Conservation (phyloP, 1,140 invertebrate genomes). For the Procambarus clarkii region DNA sequence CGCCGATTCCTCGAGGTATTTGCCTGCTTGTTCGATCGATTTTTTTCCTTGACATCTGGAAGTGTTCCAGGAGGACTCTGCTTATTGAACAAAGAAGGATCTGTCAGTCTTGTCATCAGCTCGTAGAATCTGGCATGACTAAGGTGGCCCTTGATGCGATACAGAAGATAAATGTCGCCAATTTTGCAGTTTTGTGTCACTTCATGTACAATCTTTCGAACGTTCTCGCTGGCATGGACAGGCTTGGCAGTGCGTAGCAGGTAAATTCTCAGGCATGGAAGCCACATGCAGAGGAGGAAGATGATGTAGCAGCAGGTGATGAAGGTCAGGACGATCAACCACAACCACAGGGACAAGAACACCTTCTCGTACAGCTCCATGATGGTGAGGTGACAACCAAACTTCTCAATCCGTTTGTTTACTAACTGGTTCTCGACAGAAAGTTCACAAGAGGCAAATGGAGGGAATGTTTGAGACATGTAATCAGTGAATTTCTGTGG, state of each 20-base stretch:
- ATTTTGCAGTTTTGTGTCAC: constrained; percentile 61
- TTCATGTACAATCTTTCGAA: constrained; percentile 13
- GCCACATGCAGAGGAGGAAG: constrained; percentile 64
- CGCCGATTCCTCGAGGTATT: constrained; percentile 51
- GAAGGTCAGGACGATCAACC: constrained; percentile 63
- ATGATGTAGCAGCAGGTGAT: constrained; percentile 62
- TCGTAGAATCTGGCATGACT: constrained; percentile 63
- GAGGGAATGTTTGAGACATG: constrained; percentile 70
- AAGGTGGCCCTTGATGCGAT: constrained; percentile 55
- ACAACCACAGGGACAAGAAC: constrained; percentile 68
- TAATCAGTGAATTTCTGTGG: constrained; percentile 61
- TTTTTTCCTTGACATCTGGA: constrained; percentile 40
- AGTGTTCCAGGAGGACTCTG: neutral
- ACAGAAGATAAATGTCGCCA: constrained; percentile 61
- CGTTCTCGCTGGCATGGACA: constrained; percentile 32
- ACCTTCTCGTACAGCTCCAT: constrained; percentile 72
- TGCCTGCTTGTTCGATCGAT: constrained; percentile 34
- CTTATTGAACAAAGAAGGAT: constrained; percentile 39
- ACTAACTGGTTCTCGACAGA: constrained; percentile 56
- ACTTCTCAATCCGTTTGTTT: constrained; percentile 62
- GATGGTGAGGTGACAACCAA: constrained; percentile 70
- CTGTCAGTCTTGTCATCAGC: constrained; percentile 48
- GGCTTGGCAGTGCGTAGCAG: constrained; percentile 57
- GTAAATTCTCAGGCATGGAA: constrained; percentile 44
- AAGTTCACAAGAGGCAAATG: constrained; percentile 66